Base-by-base conservation (phyloP, 2,113 vertebrate species). In the Gymnorhina tibicen region DNA sequence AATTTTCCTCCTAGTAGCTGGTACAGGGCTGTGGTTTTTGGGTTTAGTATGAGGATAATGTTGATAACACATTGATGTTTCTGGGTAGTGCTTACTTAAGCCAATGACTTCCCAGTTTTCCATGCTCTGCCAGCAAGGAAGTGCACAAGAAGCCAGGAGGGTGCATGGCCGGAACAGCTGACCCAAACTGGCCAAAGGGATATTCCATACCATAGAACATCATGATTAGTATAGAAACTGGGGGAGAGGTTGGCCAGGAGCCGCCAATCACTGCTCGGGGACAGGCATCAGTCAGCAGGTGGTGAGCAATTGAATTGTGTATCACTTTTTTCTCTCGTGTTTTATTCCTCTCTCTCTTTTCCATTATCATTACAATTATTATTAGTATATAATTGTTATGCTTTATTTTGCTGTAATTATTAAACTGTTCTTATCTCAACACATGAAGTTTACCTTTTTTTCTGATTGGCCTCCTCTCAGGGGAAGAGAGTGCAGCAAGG, bases 171-270 rank as follows among this genome's bases (percentile, higher is more conserved):
- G 42, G 19, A 42, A 35, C 32, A 50, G 72, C 44, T 59, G 13
- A 86, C 5, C 26, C 32, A 49, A 58, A 58, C 20, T 35, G 30
- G 13, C 24, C 52, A 50, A 67, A 67, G 35, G 32, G 26, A 35
- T 42, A 8, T 32, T 76, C 32, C 26, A 67, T 14, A 4, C 32
- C 83, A 32, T 1, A 14, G 16, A 42, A 42, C 0, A 0, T 21
- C 42, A 50, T 20, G 22, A 7, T 35, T 37, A 42, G 32, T 22
- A 35, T 2, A 35, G 6, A 35, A 67, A 42, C 11, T 18, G 37
- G 21, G 52, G 26, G 30, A 58, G 44, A 30, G 16, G 10, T n/a
- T 20, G 24, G 13, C 16, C 30, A 59, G 67, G 33, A 62, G 67
- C 16, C 6, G 14, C 21, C 37, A 76, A 6, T 32, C 1, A 14